Conservation (phyloP, 2,888 invertebrate species). For the Lasioglossum leucozonium region DNA sequence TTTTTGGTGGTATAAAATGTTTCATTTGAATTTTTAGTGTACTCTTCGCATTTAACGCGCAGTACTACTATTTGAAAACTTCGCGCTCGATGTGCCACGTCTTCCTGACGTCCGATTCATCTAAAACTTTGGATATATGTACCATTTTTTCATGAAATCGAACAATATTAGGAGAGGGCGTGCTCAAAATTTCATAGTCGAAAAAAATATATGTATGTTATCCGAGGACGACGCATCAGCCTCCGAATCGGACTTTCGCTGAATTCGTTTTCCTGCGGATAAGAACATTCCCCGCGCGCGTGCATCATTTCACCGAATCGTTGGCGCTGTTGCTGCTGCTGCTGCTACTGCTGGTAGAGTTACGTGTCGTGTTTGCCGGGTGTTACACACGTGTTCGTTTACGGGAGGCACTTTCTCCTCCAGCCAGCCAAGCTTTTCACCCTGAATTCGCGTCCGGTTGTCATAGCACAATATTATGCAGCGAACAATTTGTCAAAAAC, state of each 20-base stretch:
- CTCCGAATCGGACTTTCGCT: constrained; percentile 40
- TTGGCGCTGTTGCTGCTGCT: neutral
- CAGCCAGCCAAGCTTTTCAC: constrained; percentile 11
- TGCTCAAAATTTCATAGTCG: too few relatives aligned
- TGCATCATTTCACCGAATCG: constrained; percentile 16
- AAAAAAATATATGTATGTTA: too few relatives aligned
- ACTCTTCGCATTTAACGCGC: too few relatives aligned
- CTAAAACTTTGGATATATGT: too few relatives aligned
- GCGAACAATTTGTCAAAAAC: neutral
- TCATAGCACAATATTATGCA: neutral
- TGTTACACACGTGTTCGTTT: neutral
- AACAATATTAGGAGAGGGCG: too few relatives aligned
- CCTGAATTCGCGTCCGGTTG: neutral
- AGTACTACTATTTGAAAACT: too few relatives aligned
- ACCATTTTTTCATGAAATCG: too few relatives aligned
- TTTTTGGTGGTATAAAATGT: too few relatives aligned
- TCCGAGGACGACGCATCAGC: neutral
- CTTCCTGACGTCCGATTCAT: too few relatives aligned
- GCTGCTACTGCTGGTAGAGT: neutral
- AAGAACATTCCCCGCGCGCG: neutral
- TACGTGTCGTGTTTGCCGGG: neutral
- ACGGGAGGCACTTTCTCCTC: constrained; percentile 29
- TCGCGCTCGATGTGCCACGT: too few relatives aligned
- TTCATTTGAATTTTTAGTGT: too few relatives aligned
- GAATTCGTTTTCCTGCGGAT: constrained; percentile 28